A percentile compares a stretch with the other conserved stretches of the same genome.
Evolutionary conservation across 2,888 invertebrate species (phyloP).

Genomic region (Parnassius smintheus): DNA sequence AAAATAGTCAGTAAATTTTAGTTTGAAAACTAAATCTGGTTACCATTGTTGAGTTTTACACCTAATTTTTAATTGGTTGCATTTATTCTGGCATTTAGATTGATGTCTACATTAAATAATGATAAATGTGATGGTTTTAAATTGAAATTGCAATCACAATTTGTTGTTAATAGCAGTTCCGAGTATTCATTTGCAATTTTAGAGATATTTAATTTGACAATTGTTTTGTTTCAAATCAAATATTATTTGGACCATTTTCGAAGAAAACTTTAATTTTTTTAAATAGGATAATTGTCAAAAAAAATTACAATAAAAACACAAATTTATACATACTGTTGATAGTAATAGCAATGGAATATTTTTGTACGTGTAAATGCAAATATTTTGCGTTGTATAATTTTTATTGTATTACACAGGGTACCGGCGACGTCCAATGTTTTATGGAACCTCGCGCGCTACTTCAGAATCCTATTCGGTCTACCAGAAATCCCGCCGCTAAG

Average conservation of each 20-base stretch:
- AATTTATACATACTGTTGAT: too few relatives aligned
- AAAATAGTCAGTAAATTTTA: slow-evolving; percentile 29
- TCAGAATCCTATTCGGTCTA: slow-evolving; percentile 74
- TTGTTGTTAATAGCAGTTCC: neutral
- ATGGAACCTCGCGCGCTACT: slow-evolving; percentile 78
- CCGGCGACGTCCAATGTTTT: slow-evolving; percentile 79
- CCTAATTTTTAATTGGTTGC: slow-evolving; percentile 31
- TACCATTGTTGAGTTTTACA: neutral
- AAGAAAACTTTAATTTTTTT: neutral
- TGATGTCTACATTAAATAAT: slow-evolving; percentile 30
- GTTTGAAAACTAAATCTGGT: neutral
- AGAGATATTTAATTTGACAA: slow-evolving; percentile 6
- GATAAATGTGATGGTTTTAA: slow-evolving; percentile 37
- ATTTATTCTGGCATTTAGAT: slow-evolving; percentile 42
- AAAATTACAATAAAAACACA: neutral
- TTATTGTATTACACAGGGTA: slow-evolving; percentile 64
- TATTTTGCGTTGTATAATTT: slow-evolving; percentile 31
- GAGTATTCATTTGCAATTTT: slow-evolving; percentile 13
- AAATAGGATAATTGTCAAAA: slow-evolving; percentile 15
- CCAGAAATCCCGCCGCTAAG: slow-evolving; percentile 66
- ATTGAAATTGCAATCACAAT: neutral
- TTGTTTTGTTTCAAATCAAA: slow-evolving; percentile 15
- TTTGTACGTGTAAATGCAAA: neutral
- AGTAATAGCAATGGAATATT: neutral
- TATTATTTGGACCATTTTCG: neutral